A percentile compares a stretch with the other conserved stretches of the same genome.
These are phyloP conservation scores for Danio jaintianensis DNA, from an alignment of 2,797 vertebrate genomes.

Conservation along the genomic window DNA sequence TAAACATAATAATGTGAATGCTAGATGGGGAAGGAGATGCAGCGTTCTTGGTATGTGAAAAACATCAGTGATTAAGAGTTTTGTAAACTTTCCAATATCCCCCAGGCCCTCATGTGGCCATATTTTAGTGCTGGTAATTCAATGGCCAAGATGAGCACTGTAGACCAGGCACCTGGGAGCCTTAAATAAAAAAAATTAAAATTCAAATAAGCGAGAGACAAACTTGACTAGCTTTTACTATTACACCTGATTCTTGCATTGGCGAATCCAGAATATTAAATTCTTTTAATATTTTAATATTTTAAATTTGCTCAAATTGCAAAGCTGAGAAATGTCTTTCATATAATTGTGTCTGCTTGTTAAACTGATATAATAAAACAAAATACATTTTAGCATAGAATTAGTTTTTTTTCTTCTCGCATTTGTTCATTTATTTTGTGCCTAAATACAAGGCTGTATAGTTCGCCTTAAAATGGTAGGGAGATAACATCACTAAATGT, in stretches of 20 bases:
- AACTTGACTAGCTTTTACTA: neutral
- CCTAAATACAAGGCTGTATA: too few relatives aligned
- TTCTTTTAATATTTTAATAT: too few relatives aligned
- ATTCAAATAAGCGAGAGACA: neutral
- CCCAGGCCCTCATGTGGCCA: neutral
- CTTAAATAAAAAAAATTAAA: neutral
- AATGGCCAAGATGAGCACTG: conserved; percentile 17
- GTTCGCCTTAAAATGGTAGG: too few relatives aligned
- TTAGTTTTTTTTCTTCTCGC: too few relatives aligned
- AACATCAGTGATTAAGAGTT: conserved; percentile 39
- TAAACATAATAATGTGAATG: conserved; percentile 58
- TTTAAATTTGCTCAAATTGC: too few relatives aligned
- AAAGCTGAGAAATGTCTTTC: neutral
- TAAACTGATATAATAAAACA: neutral
- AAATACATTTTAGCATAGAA: neutral
- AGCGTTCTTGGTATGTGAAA: conserved; percentile 29
- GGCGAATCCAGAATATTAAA: neutral
- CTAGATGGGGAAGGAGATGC: neutral
- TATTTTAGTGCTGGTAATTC: conserved; percentile 43
- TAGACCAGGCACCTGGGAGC: neutral
- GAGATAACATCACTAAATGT: too few relatives aligned
- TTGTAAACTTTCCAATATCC: conserved; percentile 31
- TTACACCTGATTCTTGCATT: neutral
- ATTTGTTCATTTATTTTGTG: too few relatives aligned
- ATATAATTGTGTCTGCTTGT: neutral